Evolutionary conservation across 1,140 invertebrate species (phyloP).

Genomic region (Aphelinus atriplicis): DNA sequence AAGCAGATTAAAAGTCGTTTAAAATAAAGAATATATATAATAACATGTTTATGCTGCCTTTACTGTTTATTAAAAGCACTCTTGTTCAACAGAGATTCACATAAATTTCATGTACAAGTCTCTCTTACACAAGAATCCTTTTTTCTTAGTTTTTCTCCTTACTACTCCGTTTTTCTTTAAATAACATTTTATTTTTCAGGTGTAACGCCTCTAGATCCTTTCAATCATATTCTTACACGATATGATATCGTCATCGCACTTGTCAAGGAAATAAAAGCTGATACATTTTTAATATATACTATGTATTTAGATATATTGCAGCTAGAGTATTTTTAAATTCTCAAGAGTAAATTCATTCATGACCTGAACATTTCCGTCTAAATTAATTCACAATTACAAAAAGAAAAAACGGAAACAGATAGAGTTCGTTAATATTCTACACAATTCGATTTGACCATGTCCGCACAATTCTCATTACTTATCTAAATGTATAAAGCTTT

Average conservation of each 20-base stretch:
- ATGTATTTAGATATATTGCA: conserved; percentile 12
- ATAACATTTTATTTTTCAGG: conserved; percentile 4
- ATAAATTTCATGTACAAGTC: conserved; percentile 39
- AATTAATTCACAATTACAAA: conserved; percentile 17
- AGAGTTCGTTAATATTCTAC: conserved; percentile 32
- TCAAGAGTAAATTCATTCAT: conserved; percentile 13
- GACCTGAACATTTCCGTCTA: conserved; percentile 8
- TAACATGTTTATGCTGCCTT: conserved; percentile 34
- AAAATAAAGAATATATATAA: conserved; percentile 39
- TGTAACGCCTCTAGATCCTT: too few relatives aligned
- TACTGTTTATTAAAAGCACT: conserved; percentile 25
- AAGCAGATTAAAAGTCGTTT: conserved; percentile 32
- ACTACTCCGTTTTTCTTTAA: conserved; percentile 20
- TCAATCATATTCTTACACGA: background rate
- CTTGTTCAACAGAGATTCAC: conserved; percentile 36
- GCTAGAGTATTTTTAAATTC: conserved; percentile 30
- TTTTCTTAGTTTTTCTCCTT: conserved; percentile 14
- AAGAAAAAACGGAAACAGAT: conserved; percentile 17
- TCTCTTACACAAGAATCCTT: conserved; percentile 35
- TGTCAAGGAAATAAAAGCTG: conserved; percentile 25
- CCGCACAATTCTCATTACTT: conserved; percentile 32
- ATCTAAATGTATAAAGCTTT: conserved; percentile 37
- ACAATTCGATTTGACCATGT: conserved; percentile 32
- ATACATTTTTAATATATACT: background rate
- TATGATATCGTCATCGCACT: conserved; percentile 4